Conservation (phyloP, 1,140 invertebrate genomes). For the Paraescarpia echinospica region DNA sequence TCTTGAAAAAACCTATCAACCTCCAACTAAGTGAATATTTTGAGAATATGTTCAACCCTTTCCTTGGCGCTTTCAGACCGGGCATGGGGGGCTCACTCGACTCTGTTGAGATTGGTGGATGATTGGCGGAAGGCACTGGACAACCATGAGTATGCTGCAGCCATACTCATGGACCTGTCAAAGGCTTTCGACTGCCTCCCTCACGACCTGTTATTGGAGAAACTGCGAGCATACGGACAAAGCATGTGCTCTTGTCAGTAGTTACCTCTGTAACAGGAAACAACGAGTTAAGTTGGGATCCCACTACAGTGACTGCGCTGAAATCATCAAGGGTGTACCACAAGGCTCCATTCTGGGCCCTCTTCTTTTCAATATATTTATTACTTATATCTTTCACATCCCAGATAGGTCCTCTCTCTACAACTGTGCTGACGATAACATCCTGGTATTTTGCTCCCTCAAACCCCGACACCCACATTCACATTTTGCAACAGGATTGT, state of each 20-base stretch:
- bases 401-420: no score
- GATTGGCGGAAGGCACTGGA: conserved; percentile 22
- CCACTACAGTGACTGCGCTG: not conserved
- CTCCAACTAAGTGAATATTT: not conserved
- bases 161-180: conserved; percentile 25
- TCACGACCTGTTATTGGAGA: conserved; percentile 12
- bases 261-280: not conserved
- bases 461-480: no score
- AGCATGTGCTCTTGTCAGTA: not conserved
- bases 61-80: conserved; percentile 6
- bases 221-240: conserved; percentile 20
- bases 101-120: conserved; percentile 14
- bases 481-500: no score
- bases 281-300: not conserved
- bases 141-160: conserved; percentile 6
- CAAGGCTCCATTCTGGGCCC: conserved; percentile 10
- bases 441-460: not conserved
- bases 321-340: not conserved
- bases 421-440: conserved; percentile 8
- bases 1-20: conserved; percentile 5
- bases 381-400: not conserved
- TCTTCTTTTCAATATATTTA: not conserved
- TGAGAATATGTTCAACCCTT: conserved; percentile 14
- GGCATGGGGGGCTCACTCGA: not conserved
- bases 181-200: conserved; percentile 28